A percentile compares a stretch with the other conserved stretches of the same genome.
Evolutionary conservation across 1,140 invertebrate genomes (phyloP).

Genomic region (Ylistrum balloti): DNA sequence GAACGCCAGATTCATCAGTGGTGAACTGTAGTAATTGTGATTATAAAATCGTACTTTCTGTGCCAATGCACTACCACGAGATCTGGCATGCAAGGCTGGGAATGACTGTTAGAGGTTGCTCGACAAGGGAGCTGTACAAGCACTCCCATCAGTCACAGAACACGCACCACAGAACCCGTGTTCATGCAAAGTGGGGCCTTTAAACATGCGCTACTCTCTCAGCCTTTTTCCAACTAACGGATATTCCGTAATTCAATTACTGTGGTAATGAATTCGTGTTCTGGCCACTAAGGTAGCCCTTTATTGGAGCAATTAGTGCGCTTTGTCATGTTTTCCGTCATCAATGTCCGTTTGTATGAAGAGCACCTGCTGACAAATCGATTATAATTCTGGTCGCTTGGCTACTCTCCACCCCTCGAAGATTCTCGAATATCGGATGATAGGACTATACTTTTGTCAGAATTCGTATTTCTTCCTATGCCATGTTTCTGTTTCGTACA

Average conservation of each 20-base stretch:
- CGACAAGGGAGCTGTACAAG: conserved; percentile 12
- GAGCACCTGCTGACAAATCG: conserved; percentile 31
- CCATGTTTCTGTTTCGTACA: neutral
- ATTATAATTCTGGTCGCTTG: neutral
- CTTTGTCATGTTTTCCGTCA: conserved; percentile 18
- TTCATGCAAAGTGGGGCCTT: conserved; percentile 10
- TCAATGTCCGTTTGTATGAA: conserved; percentile 15
- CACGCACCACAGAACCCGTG: neutral
- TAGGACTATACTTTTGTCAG: neutral
- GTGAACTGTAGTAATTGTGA: conserved; percentile 25
- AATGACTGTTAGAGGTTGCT: neutral
- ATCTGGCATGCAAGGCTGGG: conserved; percentile 8
- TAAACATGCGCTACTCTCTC: neutral
- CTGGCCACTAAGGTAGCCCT: neutral
- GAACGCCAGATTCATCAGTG: conserved; percentile 30
- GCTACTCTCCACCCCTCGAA: neutral
- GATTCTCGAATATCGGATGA: neutral
- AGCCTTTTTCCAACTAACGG: conserved; percentile 24
- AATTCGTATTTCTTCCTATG: too few relatives aligned
- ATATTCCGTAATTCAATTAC: conserved; percentile 21
- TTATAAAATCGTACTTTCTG: conserved; percentile 30
- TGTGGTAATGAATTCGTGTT: neutral
- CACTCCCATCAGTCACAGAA: conserved; percentile 24
- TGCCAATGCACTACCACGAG: neutral
- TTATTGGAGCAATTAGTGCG: conserved; percentile 17